Base-by-base conservation (phyloP, 2,888 invertebrate genomes). In the Biston stratarius region DNA sequence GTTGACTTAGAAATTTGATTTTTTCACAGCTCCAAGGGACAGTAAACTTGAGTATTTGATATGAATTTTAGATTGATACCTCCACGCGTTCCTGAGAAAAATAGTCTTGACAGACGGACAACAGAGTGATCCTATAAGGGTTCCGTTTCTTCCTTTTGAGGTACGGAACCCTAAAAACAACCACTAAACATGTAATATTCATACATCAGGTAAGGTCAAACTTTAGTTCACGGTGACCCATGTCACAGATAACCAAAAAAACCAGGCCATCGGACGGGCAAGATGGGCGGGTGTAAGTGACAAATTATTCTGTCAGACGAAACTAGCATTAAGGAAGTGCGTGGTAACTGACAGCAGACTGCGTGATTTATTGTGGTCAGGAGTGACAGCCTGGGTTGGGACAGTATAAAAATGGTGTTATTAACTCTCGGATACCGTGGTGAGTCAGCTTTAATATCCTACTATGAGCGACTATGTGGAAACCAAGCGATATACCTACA, bases 281-380 rank as follows among this genome's bases (percentile, higher is more conserved):
- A 45, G 59, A 36, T 51, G 55, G 57, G 33, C 15, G 24, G 6
- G 3, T 14, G 36, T 48, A 40, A 59, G 56, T 65, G 65, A 69
- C 62, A 69, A 69, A 69, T 68, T 48, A 52, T 68, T 52, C 60
- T 45, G 56, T 45, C 15, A 45, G 40, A 47, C 60, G 52, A 56
- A 65, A 56, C 62, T 65, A 61, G 42, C 60, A 51, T 65, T 58
- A 65, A 40, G 60, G 52, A 44, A 61, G 62, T 67, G 58, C 67
- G 52, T 58, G 47, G 61, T 40, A 47, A 57, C 45, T 44, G 56
- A 49, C 59, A 55, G 60, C n/a, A 33, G 63, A 3, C 51, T 11
- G 34, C 45, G 61, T 62, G 67, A 67, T 67, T 67, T 62, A 67
- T 67, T 34, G 61, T 40, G 40, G 42, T 34, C 42, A 11, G 11